These are phyloP conservation scores for Leptopilina boulardi DNA, from an alignment of 1,140 invertebrate species.

Conservation along the genomic window DNA sequence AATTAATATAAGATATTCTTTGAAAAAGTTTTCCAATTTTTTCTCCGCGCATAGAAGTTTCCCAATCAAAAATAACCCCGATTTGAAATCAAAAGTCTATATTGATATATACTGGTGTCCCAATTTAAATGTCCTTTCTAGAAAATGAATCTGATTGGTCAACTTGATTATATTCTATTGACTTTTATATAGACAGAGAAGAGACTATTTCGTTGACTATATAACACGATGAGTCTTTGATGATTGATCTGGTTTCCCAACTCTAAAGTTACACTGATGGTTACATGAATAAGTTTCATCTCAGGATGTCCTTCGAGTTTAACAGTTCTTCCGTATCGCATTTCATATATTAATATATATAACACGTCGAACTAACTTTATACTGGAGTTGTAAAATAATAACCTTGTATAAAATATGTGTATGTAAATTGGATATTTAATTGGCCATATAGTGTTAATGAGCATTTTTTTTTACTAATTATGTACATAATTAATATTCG, in stretches of 20 bases:
- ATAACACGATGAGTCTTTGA: not conserved
- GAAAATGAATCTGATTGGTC: not conserved
- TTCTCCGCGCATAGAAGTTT: no score
- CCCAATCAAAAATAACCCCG: slow-evolving; percentile 6
- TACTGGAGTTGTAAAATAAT: no score
- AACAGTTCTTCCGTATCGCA: not conserved
- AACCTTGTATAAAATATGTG: no score
- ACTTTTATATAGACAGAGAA: not conserved
- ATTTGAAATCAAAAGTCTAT: slow-evolving; percentile 14
- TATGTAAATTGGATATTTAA: no score
- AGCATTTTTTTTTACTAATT: no score
- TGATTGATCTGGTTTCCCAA: not conserved
- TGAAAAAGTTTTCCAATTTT: slow-evolving; percentile 14
- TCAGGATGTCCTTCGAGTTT: not conserved
- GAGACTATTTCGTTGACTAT: slow-evolving; percentile 8
- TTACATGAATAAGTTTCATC: not conserved
- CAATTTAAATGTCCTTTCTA: not conserved
- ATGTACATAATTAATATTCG: no score
- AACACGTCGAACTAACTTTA: no score
- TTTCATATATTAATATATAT: no score
- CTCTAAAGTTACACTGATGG: not conserved
- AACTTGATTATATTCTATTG: not conserved
- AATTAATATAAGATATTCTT: not conserved
- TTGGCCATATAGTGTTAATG: no score
- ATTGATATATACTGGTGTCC: not conserved